A percentile compares a stretch with the other conserved stretches of the same genome.
Evolutionary conservation across 2,797 vertebrate species (phyloP).

Genomic region (Delichon dasypus): DNA sequence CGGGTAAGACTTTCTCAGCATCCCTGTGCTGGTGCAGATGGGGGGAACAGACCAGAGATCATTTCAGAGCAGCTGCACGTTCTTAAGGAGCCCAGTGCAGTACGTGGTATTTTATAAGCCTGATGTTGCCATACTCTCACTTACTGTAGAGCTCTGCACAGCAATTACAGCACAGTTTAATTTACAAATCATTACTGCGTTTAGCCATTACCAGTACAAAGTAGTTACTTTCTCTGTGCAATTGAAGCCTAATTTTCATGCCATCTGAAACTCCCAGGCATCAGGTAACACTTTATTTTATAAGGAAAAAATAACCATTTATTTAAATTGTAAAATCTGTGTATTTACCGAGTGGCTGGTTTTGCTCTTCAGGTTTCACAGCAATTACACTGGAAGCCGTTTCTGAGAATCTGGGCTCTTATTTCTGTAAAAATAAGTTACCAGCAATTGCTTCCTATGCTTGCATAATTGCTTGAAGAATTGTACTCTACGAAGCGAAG

Average conservation of each 20-base stretch:
- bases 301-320: slow-evolving; percentile 50
- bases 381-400: slow-evolving; percentile 37
- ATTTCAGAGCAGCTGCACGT: background rate
- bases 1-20: background rate
- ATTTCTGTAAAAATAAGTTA: slow-evolving; percentile 65
- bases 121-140: background rate
- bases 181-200: slow-evolving; percentile 50
- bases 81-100: background rate
- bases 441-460: slow-evolving; percentile 45
- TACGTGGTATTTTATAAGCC: background rate
- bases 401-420: slow-evolving; percentile 24
- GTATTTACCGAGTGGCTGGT: slow-evolving; percentile 40
- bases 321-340: slow-evolving; percentile 61
- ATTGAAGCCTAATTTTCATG: slow-evolving; percentile 61
- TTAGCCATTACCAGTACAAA: slow-evolving; percentile 54
- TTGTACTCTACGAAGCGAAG: background rate
- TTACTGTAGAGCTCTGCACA: background rate
- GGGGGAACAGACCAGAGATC: background rate
- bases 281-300: slow-evolving; percentile 63
- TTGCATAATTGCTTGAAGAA: slow-evolving; percentile 21
- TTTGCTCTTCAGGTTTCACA: slow-evolving; percentile 53
- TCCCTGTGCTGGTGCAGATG: background rate
- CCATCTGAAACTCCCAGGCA: slow-evolving; percentile 47
- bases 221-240: slow-evolving; percentile 56
- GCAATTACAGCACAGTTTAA: slow-evolving; percentile 48